phyloP scores from a whole-genome alignment of 2,888 invertebrate species.

The Heteropelma amictum region DNA sequence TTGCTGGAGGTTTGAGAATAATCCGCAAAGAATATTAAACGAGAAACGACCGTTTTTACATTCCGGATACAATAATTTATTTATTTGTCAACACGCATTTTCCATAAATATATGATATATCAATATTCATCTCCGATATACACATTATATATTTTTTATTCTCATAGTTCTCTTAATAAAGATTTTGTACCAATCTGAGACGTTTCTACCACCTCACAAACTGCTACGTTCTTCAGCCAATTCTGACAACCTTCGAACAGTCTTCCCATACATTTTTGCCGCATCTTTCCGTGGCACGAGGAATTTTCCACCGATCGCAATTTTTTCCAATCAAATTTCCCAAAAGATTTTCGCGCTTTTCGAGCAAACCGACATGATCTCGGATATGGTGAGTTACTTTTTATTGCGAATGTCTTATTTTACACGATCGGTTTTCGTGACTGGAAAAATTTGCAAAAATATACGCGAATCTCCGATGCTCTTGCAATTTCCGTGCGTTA shows the following conservation, averaged over 20 bases:
- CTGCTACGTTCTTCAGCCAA: slow-evolving; percentile 21
- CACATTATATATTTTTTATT: slow-evolving; percentile 43
- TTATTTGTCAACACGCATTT: slow-evolving; percentile 74
- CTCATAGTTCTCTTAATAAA: slow-evolving; percentile 59
- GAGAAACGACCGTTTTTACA: slow-evolving; percentile 30
- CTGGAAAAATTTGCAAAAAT: slow-evolving; percentile 52
- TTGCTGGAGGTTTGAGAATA: too few relatives aligned
- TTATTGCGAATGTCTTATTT: slow-evolving; percentile 16
- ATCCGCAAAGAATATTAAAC: too few relatives aligned
- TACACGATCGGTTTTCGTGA: not conserved
- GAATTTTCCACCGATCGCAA: too few relatives aligned
- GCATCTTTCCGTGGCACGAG: not conserved
- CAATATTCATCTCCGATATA: slow-evolving; percentile 65
- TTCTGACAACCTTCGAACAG: slow-evolving; percentile 55
- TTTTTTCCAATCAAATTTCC: too few relatives aligned
- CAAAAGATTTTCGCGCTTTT: too few relatives aligned
- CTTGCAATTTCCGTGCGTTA: not conserved
- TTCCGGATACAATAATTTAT: slow-evolving; percentile 69
- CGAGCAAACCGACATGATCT: slow-evolving; percentile 39
- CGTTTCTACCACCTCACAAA: slow-evolving; percentile 57
- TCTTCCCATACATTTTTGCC: slow-evolving; percentile 5
- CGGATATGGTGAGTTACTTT: slow-evolving; percentile 3
- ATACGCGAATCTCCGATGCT: slow-evolving; percentile 15
- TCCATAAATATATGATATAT: slow-evolving; percentile 75
- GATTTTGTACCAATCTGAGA: slow-evolving; percentile 67